phyloP scores from a whole-genome alignment of 2,113 vertebrate genomes.

The Calidris pygmaea region DNA sequence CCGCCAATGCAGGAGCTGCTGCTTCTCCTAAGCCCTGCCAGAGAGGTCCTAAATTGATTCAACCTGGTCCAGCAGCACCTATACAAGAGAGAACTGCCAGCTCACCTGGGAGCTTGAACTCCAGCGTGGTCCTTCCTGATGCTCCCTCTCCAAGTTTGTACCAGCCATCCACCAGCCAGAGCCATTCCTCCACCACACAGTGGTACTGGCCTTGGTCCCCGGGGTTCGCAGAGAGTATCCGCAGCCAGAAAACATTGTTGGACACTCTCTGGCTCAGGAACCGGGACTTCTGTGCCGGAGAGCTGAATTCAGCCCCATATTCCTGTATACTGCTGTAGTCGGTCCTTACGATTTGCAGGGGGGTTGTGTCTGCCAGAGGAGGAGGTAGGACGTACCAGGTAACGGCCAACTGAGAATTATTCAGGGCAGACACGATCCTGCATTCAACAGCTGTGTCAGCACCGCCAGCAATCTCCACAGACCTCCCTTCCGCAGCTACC shows the following conservation, averaged over 20 bases:
- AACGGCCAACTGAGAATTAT: conserved; percentile 24
- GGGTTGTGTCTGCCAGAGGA: not conserved
- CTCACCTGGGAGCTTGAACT: conserved; percentile 68
- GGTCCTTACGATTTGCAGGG: conserved; percentile 44
- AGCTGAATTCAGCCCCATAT: conserved; percentile 49
- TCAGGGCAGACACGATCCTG: not conserved
- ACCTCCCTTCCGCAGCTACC: not conserved
- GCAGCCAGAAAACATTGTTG: conserved; percentile 66
- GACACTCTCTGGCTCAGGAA: conserved; percentile 67
- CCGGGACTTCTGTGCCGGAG: conserved; percentile 24
- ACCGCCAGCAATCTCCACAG: not conserved
- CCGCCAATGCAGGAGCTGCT: not conserved
- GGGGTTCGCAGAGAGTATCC: conserved; percentile 29
- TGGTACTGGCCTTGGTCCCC: conserved; percentile 73
- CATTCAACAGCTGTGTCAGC: conserved; percentile 50
- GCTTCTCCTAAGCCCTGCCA: not conserved
- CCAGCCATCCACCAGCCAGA: conserved; percentile 58
- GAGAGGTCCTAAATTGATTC: not conserved
- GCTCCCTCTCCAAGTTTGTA: conserved; percentile 31
- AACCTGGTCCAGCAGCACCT: not conserved
- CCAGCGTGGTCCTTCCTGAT: conserved; percentile 55
- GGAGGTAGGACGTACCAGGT: conserved; percentile 63
- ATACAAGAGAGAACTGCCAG: not conserved
- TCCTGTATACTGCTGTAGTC: conserved; percentile 23
- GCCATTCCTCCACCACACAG: conserved; percentile 84